Percentiles rank a stretch among this genome's conserved stretches.
Evolutionary conservation across 2,888 invertebrate species (phyloP).

Genomic region (Syritta pipiens): DNA sequence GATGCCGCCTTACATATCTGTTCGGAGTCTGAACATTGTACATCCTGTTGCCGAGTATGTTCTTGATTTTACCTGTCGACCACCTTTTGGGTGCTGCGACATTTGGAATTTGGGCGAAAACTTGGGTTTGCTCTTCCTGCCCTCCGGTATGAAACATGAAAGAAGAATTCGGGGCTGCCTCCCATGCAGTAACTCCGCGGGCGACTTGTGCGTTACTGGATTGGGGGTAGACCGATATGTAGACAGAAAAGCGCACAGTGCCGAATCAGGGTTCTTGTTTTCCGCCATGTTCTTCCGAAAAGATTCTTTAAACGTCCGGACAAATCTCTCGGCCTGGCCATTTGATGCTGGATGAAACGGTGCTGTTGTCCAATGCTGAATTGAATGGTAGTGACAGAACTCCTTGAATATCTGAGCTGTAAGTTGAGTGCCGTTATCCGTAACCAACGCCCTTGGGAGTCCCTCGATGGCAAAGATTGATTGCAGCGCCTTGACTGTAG

Average conservation of each 20-base stretch:
- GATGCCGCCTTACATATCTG: no score
- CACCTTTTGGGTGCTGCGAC: no score
- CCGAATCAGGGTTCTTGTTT: neutral
- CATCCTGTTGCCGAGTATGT: no score
- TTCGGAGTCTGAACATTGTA: no score
- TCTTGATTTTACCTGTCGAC: no score
- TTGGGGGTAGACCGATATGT: slow-evolving; percentile 26
- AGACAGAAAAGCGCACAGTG: slow-evolving; percentile 20
- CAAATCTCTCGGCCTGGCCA: slow-evolving; percentile 68
- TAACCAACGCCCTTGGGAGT: slow-evolving; percentile 63
- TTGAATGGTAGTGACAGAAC: slow-evolving; percentile 68
- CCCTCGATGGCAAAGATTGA: slow-evolving; percentile 70
- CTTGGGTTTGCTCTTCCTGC: no score
- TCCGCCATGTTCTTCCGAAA: slow-evolving; percentile 31
- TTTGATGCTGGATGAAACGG: slow-evolving; percentile 67
- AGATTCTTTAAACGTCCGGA: slow-evolving; percentile 30
- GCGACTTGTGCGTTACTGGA: slow-evolving; percentile 9
- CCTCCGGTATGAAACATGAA: neutral
- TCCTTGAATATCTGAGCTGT: slow-evolving; percentile 60
- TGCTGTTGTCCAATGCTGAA: slow-evolving; percentile 69
- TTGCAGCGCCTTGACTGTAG: slow-evolving; percentile 44
- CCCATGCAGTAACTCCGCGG: slow-evolving; percentile 22
- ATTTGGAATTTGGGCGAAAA: no score
- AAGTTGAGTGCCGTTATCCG: slow-evolving; percentile 70
- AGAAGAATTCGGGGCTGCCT: slow-evolving; percentile 11